A percentile compares a stretch with the other conserved stretches of the same genome.
Conservation (phyloP, 1,140 invertebrate genomes). For the Trachymyrmex cornetzi region DNA sequence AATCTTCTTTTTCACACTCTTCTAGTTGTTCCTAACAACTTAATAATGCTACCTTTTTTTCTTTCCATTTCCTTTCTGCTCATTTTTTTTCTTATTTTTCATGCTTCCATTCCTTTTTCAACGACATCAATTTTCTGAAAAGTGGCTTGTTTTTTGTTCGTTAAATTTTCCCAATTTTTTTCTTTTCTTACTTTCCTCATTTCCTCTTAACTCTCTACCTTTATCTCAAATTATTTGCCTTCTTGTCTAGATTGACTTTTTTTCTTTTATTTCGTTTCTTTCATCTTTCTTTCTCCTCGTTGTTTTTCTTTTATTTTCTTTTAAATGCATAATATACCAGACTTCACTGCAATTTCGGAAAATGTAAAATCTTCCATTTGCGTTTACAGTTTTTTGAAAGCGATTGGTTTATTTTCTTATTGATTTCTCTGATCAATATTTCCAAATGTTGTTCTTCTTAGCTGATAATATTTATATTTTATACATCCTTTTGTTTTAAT, state of each 20-base stretch:
- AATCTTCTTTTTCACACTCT: constrained; percentile 39
- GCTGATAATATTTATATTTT: background rate
- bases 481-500: background rate
- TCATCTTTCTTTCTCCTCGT: background rate
- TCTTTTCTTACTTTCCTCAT: background rate
- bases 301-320: constrained; percentile 14
- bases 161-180: background rate
- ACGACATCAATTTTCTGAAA: constrained; percentile 2
- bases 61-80: constrained; percentile 10
- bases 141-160: constrained; percentile 10
- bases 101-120: background rate
- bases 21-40: constrained; percentile 7
- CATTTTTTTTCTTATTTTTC: background rate
- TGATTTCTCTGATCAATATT: background rate
- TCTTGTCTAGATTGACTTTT: background rate
- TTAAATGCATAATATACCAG: constrained; percentile 2
- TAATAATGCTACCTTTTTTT: background rate
- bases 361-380: background rate
- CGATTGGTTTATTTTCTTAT: background rate
- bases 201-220: background rate
- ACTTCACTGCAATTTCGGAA: background rate
- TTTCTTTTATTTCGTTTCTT: background rate
- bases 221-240: background rate
- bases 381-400: background rate
- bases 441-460: background rate